Percentiles rank a stretch among this genome's conserved stretches.
These are phyloP conservation scores for Drosophila orosa DNA, from an alignment of 1,140 invertebrate genomes.

Conservation along the genomic window DNA sequence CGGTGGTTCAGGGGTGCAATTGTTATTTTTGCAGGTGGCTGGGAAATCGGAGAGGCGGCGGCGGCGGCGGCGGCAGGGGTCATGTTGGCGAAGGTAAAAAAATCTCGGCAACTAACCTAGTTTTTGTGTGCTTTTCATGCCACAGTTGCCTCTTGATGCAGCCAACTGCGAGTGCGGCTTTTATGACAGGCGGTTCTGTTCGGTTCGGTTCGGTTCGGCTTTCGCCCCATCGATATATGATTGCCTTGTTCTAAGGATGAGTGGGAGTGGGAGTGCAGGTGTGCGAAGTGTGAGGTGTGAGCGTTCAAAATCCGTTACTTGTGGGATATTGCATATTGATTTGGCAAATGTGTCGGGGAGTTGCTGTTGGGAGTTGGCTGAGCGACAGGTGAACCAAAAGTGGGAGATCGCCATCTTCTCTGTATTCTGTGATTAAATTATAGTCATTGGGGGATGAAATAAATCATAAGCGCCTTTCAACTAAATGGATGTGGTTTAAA, in stretches of 20 bases:
- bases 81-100: constrained; percentile 32
- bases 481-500: background rate
- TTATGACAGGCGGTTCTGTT: constrained; percentile 56
- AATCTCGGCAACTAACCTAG: constrained; percentile 76
- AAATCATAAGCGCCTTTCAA: background rate
- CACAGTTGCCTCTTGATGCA: constrained; percentile 39
- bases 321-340: constrained; percentile 69
- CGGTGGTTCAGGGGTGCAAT: constrained; percentile 30
- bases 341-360: constrained; percentile 55
- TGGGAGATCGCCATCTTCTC: background rate
- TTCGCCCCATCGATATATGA: constrained; percentile 30
- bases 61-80: no score
- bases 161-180: constrained; percentile 49
- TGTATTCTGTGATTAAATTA: constrained; percentile 27
- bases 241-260: constrained; percentile 17
- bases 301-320: constrained; percentile 51
- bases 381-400: constrained; percentile 13
- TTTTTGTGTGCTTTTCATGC: constrained; percentile 71
- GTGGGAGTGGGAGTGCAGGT: background rate
- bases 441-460: background rate
- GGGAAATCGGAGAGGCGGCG: background rate
- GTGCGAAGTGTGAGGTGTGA: constrained; percentile 5
- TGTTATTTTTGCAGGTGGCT: constrained; percentile 45
- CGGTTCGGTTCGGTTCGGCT: constrained; percentile 1
- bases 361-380: constrained; percentile 35